Base-by-base conservation (phyloP, 2,113 vertebrate genomes). In the Herpailurus yagouaroundi region DNA sequence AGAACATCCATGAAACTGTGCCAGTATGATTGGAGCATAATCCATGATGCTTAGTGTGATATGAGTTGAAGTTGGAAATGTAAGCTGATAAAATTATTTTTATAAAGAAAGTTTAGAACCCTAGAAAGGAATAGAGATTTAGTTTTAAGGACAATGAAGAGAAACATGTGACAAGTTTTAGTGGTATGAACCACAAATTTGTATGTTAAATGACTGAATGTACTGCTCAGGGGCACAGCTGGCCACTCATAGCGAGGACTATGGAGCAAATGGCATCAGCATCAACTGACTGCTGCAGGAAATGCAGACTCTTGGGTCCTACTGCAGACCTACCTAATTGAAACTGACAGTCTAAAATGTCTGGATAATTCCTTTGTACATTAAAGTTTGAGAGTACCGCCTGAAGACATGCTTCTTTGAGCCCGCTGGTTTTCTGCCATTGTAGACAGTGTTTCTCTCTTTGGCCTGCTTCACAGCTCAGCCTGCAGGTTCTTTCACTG, bases 211-310 rank as follows among this genome's bases (percentile, higher is more conserved):
- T 7, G 14, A 52, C 3, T 55, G n/a, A 64, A 85, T 80, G 48
- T 63, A 63, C 48, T 73, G 21, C 11, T 76, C 9, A n/a, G 33
- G 41, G 25, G 38, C 21, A 91, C 13, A 45, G 1, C 23, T 71
- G 63, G 29, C 4, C 5, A 4, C 31, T 52, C 38, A 25, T 21
- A 29, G 8, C 4, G 0, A 52, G 52, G 7, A 5, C 3, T 12
- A 25, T 18, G 9, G 38, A 68, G 5, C 8, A n/a, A n/a, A 14
- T 3, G 73, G 13, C 23, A 76, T 74, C 38, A 21, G 25, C 73
- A 77, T 33, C 60, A 60, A 6, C 9, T 16, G 41, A 18, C 4
- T 85, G 3, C n/a, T 25, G 8, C 63, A 41, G 55, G 12, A 64
- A 86, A 80, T 27, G 27, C 19, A 80, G 29, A 64, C 5, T 48